Conservation (phyloP, 2,888 invertebrate genomes). For the Cecidostiba fungosa region DNA sequence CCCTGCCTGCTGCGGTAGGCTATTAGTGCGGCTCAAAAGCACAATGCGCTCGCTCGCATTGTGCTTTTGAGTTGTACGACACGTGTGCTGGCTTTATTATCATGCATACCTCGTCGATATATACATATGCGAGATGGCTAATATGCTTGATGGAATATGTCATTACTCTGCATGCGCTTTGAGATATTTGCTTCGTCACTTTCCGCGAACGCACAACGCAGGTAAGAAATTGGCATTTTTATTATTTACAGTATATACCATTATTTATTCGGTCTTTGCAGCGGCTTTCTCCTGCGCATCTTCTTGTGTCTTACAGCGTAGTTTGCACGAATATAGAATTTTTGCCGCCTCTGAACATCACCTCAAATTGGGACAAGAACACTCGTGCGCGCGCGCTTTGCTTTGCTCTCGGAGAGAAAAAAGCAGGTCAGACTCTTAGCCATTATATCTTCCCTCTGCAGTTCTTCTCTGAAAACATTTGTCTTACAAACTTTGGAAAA, state of each 20-base stretch:
- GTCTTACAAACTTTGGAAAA: neutral
- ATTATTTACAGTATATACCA: neutral
- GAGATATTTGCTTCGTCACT: no score
- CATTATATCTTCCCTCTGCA: neutral
- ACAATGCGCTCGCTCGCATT: neutral
- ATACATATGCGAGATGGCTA: no score
- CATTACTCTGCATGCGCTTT: no score
- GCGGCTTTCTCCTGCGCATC: no score
- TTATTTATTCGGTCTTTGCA: neutral
- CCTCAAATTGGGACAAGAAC: slow-evolving; percentile 54
- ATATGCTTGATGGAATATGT: no score
- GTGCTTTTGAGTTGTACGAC: neutral
- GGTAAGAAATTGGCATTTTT: neutral
- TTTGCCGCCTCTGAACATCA: slow-evolving; percentile 48
- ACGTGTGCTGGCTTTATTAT: no score
- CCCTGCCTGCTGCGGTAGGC: neutral
- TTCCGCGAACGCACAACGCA: no score
- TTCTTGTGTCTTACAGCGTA: no score
- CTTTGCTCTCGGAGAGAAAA: slow-evolving; percentile 24
- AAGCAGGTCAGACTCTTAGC: slow-evolving; percentile 22
- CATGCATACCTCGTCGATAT: no score
- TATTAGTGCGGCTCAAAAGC: neutral
- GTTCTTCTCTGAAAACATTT: neutral
- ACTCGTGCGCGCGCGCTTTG: slow-evolving; percentile 42
- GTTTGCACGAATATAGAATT: slow-evolving; percentile 26